Base-by-base conservation (phyloP, 2,888 invertebrate genomes). In the Lacanobia wlatinum region DNA sequence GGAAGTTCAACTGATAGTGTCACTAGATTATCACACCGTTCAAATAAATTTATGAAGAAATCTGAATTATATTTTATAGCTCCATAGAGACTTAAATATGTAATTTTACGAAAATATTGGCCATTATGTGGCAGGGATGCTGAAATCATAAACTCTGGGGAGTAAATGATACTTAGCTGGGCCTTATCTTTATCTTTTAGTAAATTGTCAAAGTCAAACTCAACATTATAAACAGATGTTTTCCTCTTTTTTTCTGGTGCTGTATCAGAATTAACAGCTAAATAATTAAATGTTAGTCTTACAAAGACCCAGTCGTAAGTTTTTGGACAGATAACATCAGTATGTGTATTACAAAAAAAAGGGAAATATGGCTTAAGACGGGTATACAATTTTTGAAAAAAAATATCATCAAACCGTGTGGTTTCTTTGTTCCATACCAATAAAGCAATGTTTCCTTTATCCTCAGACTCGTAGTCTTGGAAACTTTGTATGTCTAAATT, bases 11-110 rank as follows among this genome's bases (percentile, higher is more conserved):
- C 82, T 84, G 90, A 90, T 38, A 94, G 83, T 55, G 95, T 95
- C 14, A 86, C 84, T 64, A 96, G 87, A 80, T 90, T 91, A 46
- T 81, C 71, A 87, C 93, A 93, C 73, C 80, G 87, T 48, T 86
- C 81, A 86, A 95, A 95, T 62, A 96, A 83, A 92, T 79, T 76
- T 90, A 88, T 12, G 82, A 94, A 96, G 85, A 95, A 95, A 38
- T 93, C 90, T 21, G 71, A 48, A 84, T 84, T 89, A 65, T 90
- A 93, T 9, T 84, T 82, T 50, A 92, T 87, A 70, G 77, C 21
- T 14, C 80, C 62, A 76, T 69, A 84, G 79, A 95, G 85, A 87
- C 90, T 92, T 76, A 96, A 87, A 86, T 88, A 93, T 61, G 94
- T 94, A 61, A 96, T 70, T 87, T 94, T 95, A 53, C 84, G 88